Conservation (phyloP, 2,113 vertebrate species). For the Megaceryle torquata region DNA sequence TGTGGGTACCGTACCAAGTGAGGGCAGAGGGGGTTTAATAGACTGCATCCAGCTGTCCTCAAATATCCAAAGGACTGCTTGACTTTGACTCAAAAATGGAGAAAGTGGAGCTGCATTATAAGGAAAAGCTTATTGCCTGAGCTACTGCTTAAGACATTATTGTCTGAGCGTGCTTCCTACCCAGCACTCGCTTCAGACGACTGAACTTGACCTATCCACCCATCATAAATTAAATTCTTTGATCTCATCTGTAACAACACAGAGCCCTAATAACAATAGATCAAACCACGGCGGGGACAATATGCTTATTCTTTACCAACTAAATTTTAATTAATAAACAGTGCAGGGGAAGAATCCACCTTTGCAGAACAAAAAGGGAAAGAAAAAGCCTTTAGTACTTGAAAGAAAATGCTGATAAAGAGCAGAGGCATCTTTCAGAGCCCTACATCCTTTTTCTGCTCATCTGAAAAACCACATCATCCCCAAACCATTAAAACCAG, state of each 20-base stretch:
- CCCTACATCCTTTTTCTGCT: constrained; percentile 21
- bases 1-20: not conserved
- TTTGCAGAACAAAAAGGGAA: not conserved
- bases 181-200: constrained; percentile 31
- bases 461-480: constrained; percentile 29
- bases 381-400: constrained; percentile 28
- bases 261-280: constrained; percentile 53
- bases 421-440: constrained; percentile 52
- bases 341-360: constrained; percentile 14
- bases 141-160: constrained; percentile 33
- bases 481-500: constrained; percentile 20
- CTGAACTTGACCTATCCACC: constrained; percentile 56
- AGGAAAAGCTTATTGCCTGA: not conserved
- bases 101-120: not conserved
- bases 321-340: constrained; percentile 68
- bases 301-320: constrained; percentile 46
- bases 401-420: constrained; percentile 23
- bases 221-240: constrained; percentile 75
- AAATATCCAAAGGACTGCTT: not conserved
- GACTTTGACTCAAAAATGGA: not conserved
- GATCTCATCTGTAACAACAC: constrained; percentile 64
- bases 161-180: not conserved
- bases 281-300: constrained; percentile 28
- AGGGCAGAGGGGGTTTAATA: not conserved
- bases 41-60: not conserved